These are phyloP conservation scores for Isurus oxyrinchus DNA, from an alignment of 2,113 vertebrate genomes.

Conservation along the genomic window DNA sequence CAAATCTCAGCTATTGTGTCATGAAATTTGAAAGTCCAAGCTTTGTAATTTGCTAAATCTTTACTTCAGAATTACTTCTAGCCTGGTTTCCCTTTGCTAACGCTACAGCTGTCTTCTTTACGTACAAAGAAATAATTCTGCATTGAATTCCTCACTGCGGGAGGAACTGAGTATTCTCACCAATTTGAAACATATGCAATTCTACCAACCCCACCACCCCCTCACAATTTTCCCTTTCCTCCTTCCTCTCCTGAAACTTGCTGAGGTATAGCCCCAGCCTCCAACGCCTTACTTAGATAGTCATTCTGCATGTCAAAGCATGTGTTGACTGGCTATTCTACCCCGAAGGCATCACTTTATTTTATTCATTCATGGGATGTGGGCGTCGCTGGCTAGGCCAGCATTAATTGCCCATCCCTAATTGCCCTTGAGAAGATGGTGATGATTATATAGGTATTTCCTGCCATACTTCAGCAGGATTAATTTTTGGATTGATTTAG, in stretches of 20 bases:
- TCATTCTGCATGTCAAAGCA: neutral
- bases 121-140: conserved; percentile 25
- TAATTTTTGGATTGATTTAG: too few relatives aligned
- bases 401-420: too few relatives aligned
- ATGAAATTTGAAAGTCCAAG: conserved; percentile 33
- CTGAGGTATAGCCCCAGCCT: neutral
- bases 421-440: too few relatives aligned
- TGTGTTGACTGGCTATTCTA: neutral
- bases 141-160: conserved; percentile 16
- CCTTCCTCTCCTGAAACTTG: neutral
- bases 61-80: conserved; percentile 8
- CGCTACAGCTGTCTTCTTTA: neutral
- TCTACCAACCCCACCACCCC: neutral
- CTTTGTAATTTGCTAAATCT: conserved; percentile 35
- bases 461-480: too few relatives aligned
- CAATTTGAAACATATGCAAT: neutral
- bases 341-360: neutral
- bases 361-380: too few relatives aligned
- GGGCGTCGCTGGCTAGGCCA: too few relatives aligned
- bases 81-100: conserved; percentile 16
- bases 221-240: neutral
- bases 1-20: neutral
- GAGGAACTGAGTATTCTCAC: neutral
- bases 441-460: too few relatives aligned
- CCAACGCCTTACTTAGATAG: neutral